These are phyloP conservation scores for Aleiodes alternator DNA, from an alignment of 2,888 invertebrate species.

Conservation along the genomic window DNA sequence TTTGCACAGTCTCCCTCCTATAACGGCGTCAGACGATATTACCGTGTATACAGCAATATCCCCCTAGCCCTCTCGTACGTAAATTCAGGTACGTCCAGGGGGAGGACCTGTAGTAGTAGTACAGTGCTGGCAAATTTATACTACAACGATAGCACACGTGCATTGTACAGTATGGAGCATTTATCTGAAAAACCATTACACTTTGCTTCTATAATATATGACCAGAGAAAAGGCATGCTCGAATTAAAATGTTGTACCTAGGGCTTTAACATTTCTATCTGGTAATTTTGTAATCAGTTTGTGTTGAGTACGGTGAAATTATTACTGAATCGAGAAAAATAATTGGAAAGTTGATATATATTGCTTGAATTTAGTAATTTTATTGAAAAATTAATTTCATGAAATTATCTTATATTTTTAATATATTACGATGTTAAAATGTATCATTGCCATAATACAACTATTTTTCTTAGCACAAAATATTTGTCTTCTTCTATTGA, in stretches of 20 bases:
- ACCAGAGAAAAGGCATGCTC: slow-evolving; percentile 35
- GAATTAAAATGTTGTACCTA: slow-evolving; percentile 4
- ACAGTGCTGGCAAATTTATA: slow-evolving; percentile 19
- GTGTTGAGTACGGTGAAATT: too few species aligned
- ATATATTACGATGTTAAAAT: too few species aligned
- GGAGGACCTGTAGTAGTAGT: neutral
- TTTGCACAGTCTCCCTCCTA: slow-evolving; percentile 6
- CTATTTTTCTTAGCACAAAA: too few species aligned
- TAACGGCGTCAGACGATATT: slow-evolving; percentile 20
- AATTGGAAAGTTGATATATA: too few species aligned
- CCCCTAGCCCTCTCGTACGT: slow-evolving; percentile 48
- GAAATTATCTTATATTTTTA: too few species aligned
- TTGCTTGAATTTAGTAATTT: too few species aligned
- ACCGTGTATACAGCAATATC: slow-evolving; percentile 23
- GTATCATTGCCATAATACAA: too few species aligned
- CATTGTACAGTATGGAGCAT: slow-evolving; percentile 26
- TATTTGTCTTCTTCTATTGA: too few species aligned
- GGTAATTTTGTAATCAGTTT: neutral
- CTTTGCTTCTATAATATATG: slow-evolving; percentile 14
- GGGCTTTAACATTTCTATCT: neutral
- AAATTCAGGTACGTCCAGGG: slow-evolving; percentile 53
- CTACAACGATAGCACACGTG: slow-evolving; percentile 37
- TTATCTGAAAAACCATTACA: slow-evolving; percentile 9
- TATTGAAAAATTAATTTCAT: too few species aligned
- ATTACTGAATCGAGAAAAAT: too few species aligned